phyloP scores from a whole-genome alignment of 2,797 vertebrate genomes.

The Phylloscopus collybita region DNA sequence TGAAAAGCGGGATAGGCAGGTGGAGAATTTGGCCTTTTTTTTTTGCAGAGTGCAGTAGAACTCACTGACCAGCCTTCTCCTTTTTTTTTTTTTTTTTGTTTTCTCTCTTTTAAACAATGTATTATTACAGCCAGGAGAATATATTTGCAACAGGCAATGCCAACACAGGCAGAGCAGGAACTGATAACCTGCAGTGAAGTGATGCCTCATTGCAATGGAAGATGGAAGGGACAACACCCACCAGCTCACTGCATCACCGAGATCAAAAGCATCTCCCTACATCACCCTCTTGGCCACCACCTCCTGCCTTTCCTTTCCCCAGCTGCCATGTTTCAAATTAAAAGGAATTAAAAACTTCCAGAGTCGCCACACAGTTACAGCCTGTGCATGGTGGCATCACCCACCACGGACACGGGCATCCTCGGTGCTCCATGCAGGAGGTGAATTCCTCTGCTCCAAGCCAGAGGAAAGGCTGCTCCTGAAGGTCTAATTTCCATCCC shows the following conservation, averaged over 20 bases:
- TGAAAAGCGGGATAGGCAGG: background rate
- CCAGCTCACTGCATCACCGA: background rate
- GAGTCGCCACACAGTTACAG: background rate
- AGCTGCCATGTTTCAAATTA: background rate
- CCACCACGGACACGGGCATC: fast-evolving
- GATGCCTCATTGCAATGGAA: background rate
- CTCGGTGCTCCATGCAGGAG: fast-evolving
- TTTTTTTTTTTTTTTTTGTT: too few species aligned
- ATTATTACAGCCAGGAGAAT: background rate
- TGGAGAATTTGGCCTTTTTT: background rate
- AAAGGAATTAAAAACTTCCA: background rate
- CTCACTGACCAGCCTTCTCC: background rate
- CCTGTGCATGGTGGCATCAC: background rate
- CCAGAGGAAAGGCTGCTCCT: background rate
- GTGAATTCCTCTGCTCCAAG: background rate
- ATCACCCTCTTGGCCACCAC: background rate
- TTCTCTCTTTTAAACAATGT: background rate
- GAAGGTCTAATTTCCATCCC: background rate
- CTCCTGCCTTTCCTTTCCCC: background rate
- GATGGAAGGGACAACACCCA: background rate
- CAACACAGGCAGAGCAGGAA: background rate
- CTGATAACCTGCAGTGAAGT: background rate
- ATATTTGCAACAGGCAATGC: background rate
- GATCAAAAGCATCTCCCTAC: background rate
- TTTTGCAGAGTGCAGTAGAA: background rate